These are phyloP conservation scores for Bicyclus anynana DNA, from an alignment of 1,140 invertebrate genomes.

Conservation along the genomic window DNA sequence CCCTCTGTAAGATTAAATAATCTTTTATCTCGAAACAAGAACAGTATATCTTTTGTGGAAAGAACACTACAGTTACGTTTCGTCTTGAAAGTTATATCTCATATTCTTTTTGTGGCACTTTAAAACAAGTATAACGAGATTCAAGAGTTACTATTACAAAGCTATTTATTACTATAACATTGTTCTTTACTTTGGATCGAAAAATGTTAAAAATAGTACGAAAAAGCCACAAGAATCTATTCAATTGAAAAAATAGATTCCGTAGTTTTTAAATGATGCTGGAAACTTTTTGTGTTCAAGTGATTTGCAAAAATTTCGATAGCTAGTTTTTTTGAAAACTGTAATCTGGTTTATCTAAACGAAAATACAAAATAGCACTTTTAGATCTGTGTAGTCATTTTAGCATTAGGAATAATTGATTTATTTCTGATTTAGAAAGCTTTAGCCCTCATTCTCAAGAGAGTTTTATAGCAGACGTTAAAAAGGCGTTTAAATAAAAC, in stretches of 20 bases:
- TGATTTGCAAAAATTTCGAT: too few relatives aligned
- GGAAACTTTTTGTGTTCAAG: too few relatives aligned
- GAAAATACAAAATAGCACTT: too few relatives aligned
- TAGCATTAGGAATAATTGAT: too few relatives aligned
- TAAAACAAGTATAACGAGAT: background rate
- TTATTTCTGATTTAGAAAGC: too few relatives aligned
- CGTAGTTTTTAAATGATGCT: too few relatives aligned
- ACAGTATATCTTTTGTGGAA: constrained; percentile 6
- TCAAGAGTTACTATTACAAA: background rate
- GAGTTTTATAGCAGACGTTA: too few relatives aligned
- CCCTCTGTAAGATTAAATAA: constrained; percentile 82
- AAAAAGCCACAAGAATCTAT: background rate
- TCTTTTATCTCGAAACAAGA: constrained; percentile 3
- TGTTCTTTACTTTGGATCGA: background rate
- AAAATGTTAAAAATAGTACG: background rate
- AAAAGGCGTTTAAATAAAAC: too few relatives aligned
- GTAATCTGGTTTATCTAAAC: too few relatives aligned
- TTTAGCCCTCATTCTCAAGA: too few relatives aligned
- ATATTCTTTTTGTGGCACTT: background rate
- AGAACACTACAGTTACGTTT: constrained; percentile 4
- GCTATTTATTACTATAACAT: background rate
- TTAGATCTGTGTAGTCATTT: too few relatives aligned
- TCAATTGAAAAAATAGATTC: background rate
- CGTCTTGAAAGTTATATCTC: constrained; percentile 3
- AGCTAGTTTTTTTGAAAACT: too few relatives aligned